phyloP scores from a whole-genome alignment of 2,797 vertebrate genomes.

The Geotrypetes seraphini region DNA sequence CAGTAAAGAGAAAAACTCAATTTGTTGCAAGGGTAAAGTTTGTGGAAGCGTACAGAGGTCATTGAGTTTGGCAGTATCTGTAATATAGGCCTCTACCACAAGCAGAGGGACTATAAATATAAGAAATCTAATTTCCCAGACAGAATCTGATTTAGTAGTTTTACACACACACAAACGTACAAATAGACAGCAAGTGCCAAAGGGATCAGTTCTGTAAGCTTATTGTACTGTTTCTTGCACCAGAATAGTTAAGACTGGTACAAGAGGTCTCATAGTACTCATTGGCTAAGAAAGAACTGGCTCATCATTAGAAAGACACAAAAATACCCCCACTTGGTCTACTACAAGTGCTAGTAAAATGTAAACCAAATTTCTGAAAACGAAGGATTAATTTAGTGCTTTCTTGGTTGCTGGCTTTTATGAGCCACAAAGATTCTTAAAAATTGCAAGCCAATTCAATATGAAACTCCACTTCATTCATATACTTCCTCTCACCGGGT shows the following conservation, averaged over 20 bases:
- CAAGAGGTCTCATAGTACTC: too few species aligned
- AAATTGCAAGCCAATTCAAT: conserved; percentile 31
- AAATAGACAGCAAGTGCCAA: too few species aligned
- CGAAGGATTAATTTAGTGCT: too few species aligned
- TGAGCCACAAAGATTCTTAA: not conserved
- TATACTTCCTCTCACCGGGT: conserved; percentile 14
- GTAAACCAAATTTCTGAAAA: too few species aligned
- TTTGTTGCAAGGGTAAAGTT: conserved; percentile 32
- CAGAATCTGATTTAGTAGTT: conserved; percentile 13
- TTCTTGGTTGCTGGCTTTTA: not conserved
- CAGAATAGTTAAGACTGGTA: too few species aligned
- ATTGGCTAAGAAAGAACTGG: too few species aligned
- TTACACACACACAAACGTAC: too few species aligned
- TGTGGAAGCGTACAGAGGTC: conserved; percentile 18
- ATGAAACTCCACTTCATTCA: conserved; percentile 13
- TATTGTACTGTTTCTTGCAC: too few species aligned
- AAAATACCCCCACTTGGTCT: too few species aligned
- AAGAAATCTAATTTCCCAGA: conserved; percentile 25
- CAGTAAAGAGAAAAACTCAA: conserved; percentile 42
- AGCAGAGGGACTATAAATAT: conserved; percentile 9
- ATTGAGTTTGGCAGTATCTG: conserved; percentile 39
- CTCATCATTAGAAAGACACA: too few species aligned
- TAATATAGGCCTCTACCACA: conserved; percentile 20
- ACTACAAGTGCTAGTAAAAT: too few species aligned
- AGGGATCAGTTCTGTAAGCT: too few species aligned